Evolutionary conservation across 2,888 invertebrate genomes (phyloP).

Genomic region (Seira musarum): DNA sequence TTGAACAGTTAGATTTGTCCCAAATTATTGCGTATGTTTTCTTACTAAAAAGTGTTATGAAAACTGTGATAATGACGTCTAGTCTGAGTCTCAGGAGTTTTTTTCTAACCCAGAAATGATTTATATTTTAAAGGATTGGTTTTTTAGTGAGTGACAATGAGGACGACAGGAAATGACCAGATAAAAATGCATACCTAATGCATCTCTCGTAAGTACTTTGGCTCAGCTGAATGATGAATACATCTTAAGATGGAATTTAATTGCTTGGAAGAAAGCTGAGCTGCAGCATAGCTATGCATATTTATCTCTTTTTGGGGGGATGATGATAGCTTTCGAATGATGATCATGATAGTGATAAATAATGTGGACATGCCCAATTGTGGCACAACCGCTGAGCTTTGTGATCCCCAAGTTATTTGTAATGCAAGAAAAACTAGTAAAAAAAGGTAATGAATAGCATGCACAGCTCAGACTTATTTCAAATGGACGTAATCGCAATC

Average conservation of each 20-base stretch:
- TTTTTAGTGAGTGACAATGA: slow-evolving; percentile 38
- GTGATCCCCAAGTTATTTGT: slow-evolving; percentile 17
- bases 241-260: slow-evolving; percentile 3
- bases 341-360: slow-evolving; percentile 21
- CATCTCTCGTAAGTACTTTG: slow-evolving; percentile 1
- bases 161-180: slow-evolving; percentile 51
- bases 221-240: not conserved
- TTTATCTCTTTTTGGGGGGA: not conserved
- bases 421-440: not conserved
- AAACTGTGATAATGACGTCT: slow-evolving; percentile 35
- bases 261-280: slow-evolving; percentile 16
- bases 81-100: slow-evolving; percentile 24
- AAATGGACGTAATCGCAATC: slow-evolving; percentile 20
- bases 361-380: slow-evolving; percentile 54
- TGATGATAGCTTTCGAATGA: not conserved
- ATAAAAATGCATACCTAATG: slow-evolving; percentile 3
- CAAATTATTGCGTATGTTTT: slow-evolving; percentile 37
- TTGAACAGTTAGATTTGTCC: slow-evolving; percentile 58
- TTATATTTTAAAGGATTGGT: slow-evolving; percentile 29
- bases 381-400: slow-evolving; percentile 53
- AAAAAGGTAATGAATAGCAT: not conserved
- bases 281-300: not conserved
- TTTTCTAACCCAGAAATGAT: slow-evolving; percentile 1
- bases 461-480: slow-evolving; percentile 12
- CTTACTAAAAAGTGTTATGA: slow-evolving; percentile 14